Percentiles rank a stretch among this genome's conserved stretches.
Evolutionary conservation across 2,113 vertebrate genomes (phyloP).

Genomic region (Felis catus): DNA sequence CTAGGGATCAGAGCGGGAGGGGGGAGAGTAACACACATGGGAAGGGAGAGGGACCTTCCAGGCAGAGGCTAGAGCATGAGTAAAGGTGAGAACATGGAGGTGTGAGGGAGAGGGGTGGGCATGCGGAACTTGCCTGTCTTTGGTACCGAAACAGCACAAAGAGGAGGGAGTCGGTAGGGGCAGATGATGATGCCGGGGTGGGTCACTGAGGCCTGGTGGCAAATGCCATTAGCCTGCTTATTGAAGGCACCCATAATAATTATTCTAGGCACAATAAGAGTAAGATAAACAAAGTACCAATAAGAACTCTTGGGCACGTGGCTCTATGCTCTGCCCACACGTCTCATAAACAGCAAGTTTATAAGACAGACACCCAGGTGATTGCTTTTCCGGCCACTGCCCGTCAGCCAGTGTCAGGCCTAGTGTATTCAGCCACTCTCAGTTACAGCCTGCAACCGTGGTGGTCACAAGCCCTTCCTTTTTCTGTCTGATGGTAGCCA

Average conservation of each 20-base stretch:
- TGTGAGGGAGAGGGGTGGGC: background rate
- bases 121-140: background rate
- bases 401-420: background rate
- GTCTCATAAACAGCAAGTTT: slow-evolving; percentile 32
- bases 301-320: background rate
- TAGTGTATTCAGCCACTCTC: background rate
- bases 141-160: background rate
- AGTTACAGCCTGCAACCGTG: background rate
- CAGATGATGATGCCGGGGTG: background rate
- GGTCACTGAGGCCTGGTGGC: background rate
- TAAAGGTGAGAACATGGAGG: background rate
- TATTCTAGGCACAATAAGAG: background rate
- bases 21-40: background rate
- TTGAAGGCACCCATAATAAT: background rate
- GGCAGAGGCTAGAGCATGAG: background rate
- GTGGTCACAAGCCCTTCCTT: background rate
- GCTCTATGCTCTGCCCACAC: background rate
- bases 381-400: background rate
- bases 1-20: background rate
- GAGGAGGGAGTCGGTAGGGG: background rate
- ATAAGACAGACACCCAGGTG: background rate
- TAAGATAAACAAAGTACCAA: background rate
- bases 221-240: background rate
- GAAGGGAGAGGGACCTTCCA: background rate
- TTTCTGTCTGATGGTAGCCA: background rate